Conservation (phyloP, 2,797 vertebrate genomes). For the Natrix natrix region DNA sequence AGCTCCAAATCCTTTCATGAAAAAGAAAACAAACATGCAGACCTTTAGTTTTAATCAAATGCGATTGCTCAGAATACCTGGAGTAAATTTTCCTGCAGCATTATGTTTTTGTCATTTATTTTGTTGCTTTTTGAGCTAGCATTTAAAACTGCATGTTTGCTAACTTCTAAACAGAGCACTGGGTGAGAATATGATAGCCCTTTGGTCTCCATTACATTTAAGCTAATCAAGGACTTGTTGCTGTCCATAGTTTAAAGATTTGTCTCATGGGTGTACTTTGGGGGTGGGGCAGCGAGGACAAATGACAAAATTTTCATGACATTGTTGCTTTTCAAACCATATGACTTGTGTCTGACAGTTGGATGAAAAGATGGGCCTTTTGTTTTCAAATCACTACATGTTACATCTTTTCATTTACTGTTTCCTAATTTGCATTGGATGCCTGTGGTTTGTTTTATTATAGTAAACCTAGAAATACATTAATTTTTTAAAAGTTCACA, state of each 20-base stretch:
- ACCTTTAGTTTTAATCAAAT: neutral
- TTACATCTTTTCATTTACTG: neutral
- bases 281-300: neutral
- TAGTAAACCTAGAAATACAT: neutral
- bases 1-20: neutral
- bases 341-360: neutral
- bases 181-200: neutral
- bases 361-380: neutral
- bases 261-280: neutral
- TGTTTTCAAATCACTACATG: neutral
- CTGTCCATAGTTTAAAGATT: neutral
- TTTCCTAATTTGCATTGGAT: neutral
- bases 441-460: neutral
- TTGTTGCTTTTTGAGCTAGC: neutral
- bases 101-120: neutral
- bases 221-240: neutral
- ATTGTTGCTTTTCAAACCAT: neutral
- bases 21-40: constrained; percentile 12
- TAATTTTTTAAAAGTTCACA: neutral
- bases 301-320: neutral
- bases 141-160: constrained; percentile 1
- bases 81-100: neutral
- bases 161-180: neutral
- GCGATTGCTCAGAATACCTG: neutral
- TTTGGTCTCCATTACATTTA: neutral